Conservation (phyloP, 2,113 vertebrate genomes). For the Tachycineta bicolor region DNA sequence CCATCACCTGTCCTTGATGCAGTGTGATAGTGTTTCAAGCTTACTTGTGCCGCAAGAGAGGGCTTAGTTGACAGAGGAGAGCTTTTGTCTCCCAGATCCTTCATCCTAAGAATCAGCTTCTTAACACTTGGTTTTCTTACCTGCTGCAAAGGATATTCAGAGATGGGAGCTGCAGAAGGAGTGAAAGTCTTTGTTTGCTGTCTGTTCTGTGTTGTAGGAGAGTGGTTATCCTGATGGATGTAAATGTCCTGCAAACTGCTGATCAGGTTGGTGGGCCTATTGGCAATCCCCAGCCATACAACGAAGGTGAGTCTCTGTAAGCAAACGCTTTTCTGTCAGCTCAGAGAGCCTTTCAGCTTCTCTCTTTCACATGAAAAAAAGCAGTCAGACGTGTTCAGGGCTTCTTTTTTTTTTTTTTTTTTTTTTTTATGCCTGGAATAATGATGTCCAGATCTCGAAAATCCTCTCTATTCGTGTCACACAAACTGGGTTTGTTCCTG, state of each 20-base stretch:
- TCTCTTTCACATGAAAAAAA: neutral
- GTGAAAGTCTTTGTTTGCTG: neutral
- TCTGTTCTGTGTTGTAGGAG: conserved; percentile 75
- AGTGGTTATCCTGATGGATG: conserved; percentile 92
- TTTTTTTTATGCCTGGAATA: neutral
- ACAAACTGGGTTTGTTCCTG: neutral
- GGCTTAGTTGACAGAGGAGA: neutral
- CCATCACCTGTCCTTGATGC: neutral
- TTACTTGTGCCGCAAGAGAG: neutral
- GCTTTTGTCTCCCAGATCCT: neutral
- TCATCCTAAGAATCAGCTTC: neutral
- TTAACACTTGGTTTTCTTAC: neutral
- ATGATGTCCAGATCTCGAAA: neutral
- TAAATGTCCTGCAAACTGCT: conserved; percentile 85
- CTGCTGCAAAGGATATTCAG: neutral
- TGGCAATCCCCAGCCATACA: conserved; percentile 88
- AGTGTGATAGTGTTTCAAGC: neutral
- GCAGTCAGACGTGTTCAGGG: neutral
- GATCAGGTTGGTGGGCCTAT: conserved; percentile 81
- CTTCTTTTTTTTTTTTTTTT: neutral
- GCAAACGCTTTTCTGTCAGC: neutral
- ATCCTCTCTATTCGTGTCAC: neutral
- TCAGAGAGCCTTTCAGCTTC: neutral
- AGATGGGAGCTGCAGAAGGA: neutral
- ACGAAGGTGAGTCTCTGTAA: conserved; percentile 80